Evolutionary conservation across 2,797 vertebrate genomes (phyloP), one percentile per base, ranked within the genome.

Genomic region (Danio tinwini): DNA sequence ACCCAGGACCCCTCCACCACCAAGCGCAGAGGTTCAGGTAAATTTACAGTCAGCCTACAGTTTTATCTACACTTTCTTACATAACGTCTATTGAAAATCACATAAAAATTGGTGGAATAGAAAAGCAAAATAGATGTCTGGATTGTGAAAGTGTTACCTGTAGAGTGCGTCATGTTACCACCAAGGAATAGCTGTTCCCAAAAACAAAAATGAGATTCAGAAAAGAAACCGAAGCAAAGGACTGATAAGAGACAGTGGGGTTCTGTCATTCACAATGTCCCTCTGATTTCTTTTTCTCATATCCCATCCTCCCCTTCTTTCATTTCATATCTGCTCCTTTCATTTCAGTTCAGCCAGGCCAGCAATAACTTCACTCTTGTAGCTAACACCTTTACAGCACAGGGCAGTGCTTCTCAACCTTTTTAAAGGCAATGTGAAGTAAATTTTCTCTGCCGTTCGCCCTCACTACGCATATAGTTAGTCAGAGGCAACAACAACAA

Each of bases 1-100:
- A 99, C 90, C 98, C 98, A 1, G 98, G 98, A 69, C 98, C 98
- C 45, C 96, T 99, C 69, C 98, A 99, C 90, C 98, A 99, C 93
- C 98, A 99, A 95, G 98, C 98, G 84, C 98, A 99, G 93, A 95
- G 98, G 92, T 99, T 99, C 96, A 98, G 98, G 98, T 98, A 95
- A 96, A 93, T 52, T 52, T 92, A 81, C 21, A 74, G 61, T 80
- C 39, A 74, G 37, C 13, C 49, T 63, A 19, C 45, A 50, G 21
- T 62, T 63, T 63, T 5, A 6, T 45, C 3, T 37, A 37, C 10
- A 67, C 21, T 67, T 29, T 37, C 17, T 47, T 71, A 55, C 16
- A 40, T 17, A 47, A 16, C 71, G 45, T 42, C 42, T 53, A 29
- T 59, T 69, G 65, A 55, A 76, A 44, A 50, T 21, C 21, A 61